Percentiles rank a stretch among this genome's conserved stretches.
Evolutionary conservation across 2,797 vertebrate genomes (phyloP).

Genomic region (Silurus aristotelis): DNA sequence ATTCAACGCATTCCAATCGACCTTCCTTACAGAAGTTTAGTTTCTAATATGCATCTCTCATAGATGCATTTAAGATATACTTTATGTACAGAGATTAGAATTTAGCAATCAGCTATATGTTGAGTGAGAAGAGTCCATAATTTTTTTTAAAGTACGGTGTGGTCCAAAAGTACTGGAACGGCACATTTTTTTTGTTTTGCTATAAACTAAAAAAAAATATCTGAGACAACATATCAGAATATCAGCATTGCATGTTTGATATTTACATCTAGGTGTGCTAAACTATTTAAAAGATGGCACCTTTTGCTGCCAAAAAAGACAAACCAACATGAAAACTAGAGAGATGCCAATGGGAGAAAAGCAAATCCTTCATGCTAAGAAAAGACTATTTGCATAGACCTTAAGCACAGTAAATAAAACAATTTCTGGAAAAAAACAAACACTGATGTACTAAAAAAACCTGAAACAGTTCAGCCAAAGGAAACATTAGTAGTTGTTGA

Average conservation of each 20-base stretch:
- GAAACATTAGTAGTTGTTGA: neutral
- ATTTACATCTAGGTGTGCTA: too few species aligned
- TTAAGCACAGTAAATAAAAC: neutral
- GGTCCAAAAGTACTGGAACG: neutral
- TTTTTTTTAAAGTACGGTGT: neutral
- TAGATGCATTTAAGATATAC: neutral
- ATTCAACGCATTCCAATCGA: neutral
- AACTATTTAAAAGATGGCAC: too few species aligned
- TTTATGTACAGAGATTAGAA: neutral
- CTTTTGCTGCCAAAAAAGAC: neutral
- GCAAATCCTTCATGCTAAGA: neutral
- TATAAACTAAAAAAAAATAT: neutral
- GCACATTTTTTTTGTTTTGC: neutral
- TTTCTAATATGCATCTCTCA: too few species aligned
- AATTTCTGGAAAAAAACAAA: neutral
- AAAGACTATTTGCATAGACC: neutral
- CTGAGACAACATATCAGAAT: neutral
- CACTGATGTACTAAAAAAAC: neutral
- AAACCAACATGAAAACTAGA: neutral
- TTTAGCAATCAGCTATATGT: neutral
- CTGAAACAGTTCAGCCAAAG: neutral
- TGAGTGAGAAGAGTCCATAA: neutral
- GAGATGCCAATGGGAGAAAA: neutral
- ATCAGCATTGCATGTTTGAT: neutral
- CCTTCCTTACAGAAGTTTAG: neutral